Conservation (phyloP, 30 jellyfish, hydroid and myxozoan species). For the Turritopsis rubra region DNA sequence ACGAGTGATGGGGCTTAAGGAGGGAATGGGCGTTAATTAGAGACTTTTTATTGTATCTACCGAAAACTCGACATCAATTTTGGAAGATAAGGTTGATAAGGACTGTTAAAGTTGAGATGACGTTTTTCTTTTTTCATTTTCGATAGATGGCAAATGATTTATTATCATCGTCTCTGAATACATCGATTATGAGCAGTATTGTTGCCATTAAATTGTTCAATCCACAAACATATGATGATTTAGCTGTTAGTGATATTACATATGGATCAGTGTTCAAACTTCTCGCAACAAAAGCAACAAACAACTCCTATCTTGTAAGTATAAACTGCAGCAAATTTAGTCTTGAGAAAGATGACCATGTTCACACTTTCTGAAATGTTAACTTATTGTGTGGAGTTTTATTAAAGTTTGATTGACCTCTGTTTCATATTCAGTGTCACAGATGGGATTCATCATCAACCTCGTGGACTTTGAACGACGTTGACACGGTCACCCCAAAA, state of each 20-base stretch:
- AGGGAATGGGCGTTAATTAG: too few relatives aligned
- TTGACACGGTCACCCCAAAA: constrained; percentile 21
- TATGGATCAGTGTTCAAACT: constrained; percentile 30
- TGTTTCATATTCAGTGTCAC: constrained; percentile 32
- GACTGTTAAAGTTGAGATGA: neutral
- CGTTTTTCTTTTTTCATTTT: neutral
- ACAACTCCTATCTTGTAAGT: constrained; percentile 35
- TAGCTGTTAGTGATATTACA: constrained; percentile 26
- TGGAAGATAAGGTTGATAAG: too few relatives aligned
- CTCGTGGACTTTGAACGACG: constrained; percentile 23
- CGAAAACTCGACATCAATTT: too few relatives aligned
- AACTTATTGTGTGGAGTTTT: too few relatives aligned
- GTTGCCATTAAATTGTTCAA: constrained; percentile 26
- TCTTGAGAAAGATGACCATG: neutral
- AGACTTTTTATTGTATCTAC: too few relatives aligned
- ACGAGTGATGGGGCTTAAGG: too few relatives aligned
- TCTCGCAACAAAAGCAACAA: constrained; percentile 18
- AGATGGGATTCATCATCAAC: constrained; percentile 39
- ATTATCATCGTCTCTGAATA: constrained; percentile 19
- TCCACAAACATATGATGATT: constrained; percentile 32
- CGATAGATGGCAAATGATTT: constrained; percentile 44
- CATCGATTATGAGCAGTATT: constrained; percentile 35
- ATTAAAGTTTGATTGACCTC: neutral
- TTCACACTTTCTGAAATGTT: too few relatives aligned
- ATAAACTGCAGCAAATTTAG: neutral